Percentiles rank a stretch among this genome's conserved stretches.
Evolutionary conservation across 1,140 invertebrate species (phyloP).

Genomic region (Micrasema longulum): DNA sequence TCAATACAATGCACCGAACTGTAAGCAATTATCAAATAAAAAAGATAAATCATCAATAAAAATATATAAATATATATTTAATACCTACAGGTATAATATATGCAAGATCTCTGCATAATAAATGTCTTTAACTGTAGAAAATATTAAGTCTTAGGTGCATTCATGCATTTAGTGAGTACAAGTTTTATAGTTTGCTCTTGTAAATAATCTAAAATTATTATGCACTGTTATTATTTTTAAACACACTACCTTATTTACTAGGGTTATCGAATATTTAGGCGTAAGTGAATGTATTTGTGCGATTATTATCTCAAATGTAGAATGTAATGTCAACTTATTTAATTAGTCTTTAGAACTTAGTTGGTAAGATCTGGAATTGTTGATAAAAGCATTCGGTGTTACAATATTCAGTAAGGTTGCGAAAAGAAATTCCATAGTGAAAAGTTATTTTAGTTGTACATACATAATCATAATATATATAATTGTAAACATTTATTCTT

Average conservation of each 20-base stretch:
- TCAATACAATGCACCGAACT: not conserved
- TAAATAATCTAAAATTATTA: conserved; percentile 15
- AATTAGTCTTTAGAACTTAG: conserved; percentile 46
- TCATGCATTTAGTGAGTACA: too few relatives aligned
- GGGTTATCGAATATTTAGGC: conserved; percentile 4
- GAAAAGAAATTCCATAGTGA: conserved; percentile 24
- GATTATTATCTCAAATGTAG: conserved; percentile 37
- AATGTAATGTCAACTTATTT: conserved; percentile 33
- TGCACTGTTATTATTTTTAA: conserved; percentile 13
- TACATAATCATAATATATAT: too few relatives aligned
- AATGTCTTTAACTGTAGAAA: too few relatives aligned
- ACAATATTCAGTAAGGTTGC: conserved; percentile 1
- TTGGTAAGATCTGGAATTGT: conserved; percentile 50
- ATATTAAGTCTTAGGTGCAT: too few relatives aligned
- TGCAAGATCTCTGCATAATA: too few relatives aligned
- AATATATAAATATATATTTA: too few relatives aligned
- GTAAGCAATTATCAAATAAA: too few relatives aligned
- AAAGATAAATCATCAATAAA: not conserved
- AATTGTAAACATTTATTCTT: too few relatives aligned
- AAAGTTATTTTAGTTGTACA: not conserved
- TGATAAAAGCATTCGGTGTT: conserved; percentile 14
- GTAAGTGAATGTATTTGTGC: conserved; percentile 44
- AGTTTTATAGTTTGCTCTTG: not conserved
- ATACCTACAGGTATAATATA: too few relatives aligned
- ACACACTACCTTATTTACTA: conserved; percentile 18